A percentile compares a stretch with the other conserved stretches of the same genome.
These are phyloP conservation scores for Solea solea DNA, from an alignment of 2,113 vertebrate species.

Conservation along the genomic window DNA sequence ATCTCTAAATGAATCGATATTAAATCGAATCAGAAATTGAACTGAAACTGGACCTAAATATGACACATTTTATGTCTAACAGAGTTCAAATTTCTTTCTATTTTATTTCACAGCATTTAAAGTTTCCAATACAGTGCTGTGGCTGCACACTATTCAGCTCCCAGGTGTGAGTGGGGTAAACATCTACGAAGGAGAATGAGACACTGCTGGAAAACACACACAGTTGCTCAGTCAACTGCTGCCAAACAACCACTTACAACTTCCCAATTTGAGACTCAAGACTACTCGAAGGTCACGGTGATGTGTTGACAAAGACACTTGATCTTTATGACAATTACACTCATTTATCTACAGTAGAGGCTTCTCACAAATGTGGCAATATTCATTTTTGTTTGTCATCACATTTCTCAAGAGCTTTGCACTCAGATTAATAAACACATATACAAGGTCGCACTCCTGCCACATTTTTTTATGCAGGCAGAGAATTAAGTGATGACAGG, in stretches of 20 bases:
- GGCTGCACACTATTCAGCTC: slow-evolving; percentile 2
- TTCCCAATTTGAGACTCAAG: neutral
- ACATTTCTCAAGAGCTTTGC: neutral
- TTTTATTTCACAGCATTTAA: too few species aligned
- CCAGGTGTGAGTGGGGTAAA: neutral
- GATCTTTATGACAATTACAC: neutral
- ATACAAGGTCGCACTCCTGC: slow-evolving; percentile 13
- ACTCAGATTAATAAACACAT: slow-evolving; percentile 8
- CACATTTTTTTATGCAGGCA: slow-evolving; percentile 18
- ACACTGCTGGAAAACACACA: slow-evolving; percentile 6
- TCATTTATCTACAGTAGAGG: neutral
- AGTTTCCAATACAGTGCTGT: neutral
- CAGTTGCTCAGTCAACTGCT: slow-evolving; percentile 1
- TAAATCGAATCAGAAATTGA: too few species aligned
- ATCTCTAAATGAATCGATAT: too few species aligned
- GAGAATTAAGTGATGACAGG: slow-evolving; percentile 15
- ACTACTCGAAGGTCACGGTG: slow-evolving; percentile 19
- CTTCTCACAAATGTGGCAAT: too few species aligned
- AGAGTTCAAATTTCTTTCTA: too few species aligned
- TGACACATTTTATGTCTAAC: too few species aligned
- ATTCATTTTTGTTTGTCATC: neutral
- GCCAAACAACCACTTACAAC: slow-evolving; percentile 9
- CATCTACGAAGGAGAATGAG: slow-evolving; percentile 9
- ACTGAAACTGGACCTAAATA: too few species aligned
- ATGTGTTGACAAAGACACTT: neutral